Evolutionary conservation across 2,113 vertebrate species (phyloP).

Genomic region (Microtus oregoni): DNA sequence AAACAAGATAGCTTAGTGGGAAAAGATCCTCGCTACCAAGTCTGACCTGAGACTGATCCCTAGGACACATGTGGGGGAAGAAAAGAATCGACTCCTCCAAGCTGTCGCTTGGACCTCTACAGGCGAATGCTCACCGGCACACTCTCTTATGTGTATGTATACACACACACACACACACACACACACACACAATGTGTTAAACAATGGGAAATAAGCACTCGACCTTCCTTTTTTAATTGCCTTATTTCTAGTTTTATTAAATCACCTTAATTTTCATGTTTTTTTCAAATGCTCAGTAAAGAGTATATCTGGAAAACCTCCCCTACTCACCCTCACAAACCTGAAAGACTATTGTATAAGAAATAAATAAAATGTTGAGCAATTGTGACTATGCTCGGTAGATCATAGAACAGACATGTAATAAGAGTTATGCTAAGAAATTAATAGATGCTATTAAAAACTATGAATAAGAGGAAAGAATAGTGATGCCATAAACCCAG

Average conservation of each 20-base stretch:
- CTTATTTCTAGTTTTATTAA: background rate
- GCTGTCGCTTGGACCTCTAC: background rate
- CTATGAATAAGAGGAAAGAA: background rate
- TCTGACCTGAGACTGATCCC: background rate
- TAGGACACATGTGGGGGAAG: background rate
- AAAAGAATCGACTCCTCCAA: background rate
- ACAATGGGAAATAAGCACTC: background rate
- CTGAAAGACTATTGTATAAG: background rate
- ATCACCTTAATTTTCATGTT: background rate
- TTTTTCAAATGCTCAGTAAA: background rate
- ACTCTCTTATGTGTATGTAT: background rate
- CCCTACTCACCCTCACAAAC: no score
- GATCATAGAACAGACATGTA: background rate
- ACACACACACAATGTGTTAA: background rate
- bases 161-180: background rate
- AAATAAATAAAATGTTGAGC: background rate
- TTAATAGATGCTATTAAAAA: background rate
- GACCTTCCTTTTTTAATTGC: background rate
- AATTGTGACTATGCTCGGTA: background rate
- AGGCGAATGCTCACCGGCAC: background rate
- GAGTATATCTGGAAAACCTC: background rate
- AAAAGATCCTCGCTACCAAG: background rate
- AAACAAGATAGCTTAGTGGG: background rate
- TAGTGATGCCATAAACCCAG: background rate
- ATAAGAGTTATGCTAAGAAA: background rate